Evolutionary conservation across 2,888 invertebrate species (phyloP), one percentile per base, ranked within the genome.

Genomic region (Willowsia nigromaculata): DNA sequence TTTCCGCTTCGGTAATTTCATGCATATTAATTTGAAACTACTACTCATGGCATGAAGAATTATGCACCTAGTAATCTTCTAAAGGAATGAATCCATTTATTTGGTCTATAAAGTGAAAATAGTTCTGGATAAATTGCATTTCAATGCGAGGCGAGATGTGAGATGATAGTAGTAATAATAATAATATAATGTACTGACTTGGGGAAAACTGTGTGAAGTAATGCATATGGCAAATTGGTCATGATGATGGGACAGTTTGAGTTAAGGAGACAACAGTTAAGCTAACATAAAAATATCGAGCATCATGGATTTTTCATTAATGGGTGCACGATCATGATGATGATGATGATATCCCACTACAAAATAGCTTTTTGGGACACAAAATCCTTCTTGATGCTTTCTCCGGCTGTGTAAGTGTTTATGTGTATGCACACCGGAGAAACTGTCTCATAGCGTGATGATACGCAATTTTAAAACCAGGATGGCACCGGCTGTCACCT

Each of bases 401-500:
- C 56, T 71, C 62, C 40, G 80, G 40, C 68, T 68, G 1, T 68
- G 62, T n/a, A n/a, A 47, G 40, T 13, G 30, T 50, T 25, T n/a
- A 25, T 56, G 22, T 50, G 56, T 83, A 37, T 68, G 30, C 6
- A 33, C 47, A 43, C 40, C 71, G 40, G 47, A 81, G 53, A 65
- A 83, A 74, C 62, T 78, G 68, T 84, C 47, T 62, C 65, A 33
- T 92, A 91, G 92, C 92, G 92, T 92, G 92, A 90, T 86, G 88
- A 85, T 90, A 85, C 88, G 90, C 92, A 91, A 91, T 92, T 92
- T 90, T 89, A 90, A 90, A 90, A 88, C 84, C 83, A 82, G 92
- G 92, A 92, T 92, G 92, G 92, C 90, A 92, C 92, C 90, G 91
- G 91, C 92, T 91, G 92, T 91, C 92, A 92, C 92, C 91, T 78